Percentiles rank a stretch among this genome's conserved stretches.
Evolutionary conservation across 2,113 vertebrate genomes (phyloP).

Genomic region (Gnathonemus longibarbis): DNA sequence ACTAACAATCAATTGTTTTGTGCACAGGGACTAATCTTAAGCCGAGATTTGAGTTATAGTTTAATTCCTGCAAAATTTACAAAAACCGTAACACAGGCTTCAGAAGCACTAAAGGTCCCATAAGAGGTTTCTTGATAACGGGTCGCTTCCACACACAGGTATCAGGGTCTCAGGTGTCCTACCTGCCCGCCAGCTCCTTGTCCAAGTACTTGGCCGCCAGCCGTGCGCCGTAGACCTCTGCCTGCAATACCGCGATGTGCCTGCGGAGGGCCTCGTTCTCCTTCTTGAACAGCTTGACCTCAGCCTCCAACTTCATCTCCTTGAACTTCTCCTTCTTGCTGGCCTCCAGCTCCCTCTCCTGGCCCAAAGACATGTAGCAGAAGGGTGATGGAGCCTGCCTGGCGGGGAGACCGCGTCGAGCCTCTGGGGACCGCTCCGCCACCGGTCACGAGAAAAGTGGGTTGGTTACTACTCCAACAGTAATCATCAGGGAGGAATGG

Average conservation of each 20-base stretch:
- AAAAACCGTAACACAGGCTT: not conserved
- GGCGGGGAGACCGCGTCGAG: not conserved
- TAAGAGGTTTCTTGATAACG: not conserved
- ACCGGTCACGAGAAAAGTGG: not conserved
- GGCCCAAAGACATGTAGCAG: constrained; percentile 11
- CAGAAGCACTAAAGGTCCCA: not conserved
- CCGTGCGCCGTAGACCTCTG: constrained; percentile 94
- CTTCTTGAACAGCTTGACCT: constrained; percentile 79
- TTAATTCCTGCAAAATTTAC: not conserved
- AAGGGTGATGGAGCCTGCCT: not conserved
- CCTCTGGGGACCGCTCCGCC: not conserved
- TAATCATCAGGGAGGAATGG: not conserved
- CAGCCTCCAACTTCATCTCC: constrained; percentile 84
- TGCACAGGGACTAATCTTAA: not conserved
- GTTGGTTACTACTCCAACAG: not conserved
- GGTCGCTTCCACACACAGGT: not conserved
- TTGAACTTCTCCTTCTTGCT: constrained; percentile 88
- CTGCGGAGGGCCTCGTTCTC: constrained; percentile 94
- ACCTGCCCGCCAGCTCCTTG: constrained; percentile 96
- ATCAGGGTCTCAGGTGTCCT: constrained; percentile 12
- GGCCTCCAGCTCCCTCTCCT: constrained; percentile 85
- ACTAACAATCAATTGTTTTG: not conserved
- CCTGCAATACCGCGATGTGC: constrained; percentile 95
- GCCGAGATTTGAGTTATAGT: not conserved
- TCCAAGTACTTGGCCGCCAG: constrained; percentile 95